Base-by-base conservation (phyloP, 2,888 invertebrate species). In the Toxonevra muliebris region DNA sequence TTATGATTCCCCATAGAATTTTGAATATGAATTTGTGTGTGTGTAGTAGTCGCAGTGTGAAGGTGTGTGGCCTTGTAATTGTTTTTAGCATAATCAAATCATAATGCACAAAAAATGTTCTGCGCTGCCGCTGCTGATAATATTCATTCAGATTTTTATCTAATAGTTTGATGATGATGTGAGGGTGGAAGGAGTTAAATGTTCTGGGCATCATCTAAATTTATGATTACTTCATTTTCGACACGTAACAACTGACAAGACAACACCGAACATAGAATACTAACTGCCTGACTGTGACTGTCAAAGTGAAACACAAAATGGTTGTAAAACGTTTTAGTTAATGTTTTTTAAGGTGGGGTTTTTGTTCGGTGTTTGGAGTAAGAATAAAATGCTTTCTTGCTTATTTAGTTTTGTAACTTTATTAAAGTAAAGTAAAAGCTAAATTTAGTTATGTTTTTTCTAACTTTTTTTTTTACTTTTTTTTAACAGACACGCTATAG, bases 1-100 rank as follows among this genome's bases (percentile, higher is more conserved):
- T 80, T 80, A 80, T 73, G 75, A 73, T 73, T 77, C 81, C 79
- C 79, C 48, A 66, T 70, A 75, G 77, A 70, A 59, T 69, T 67
- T 13, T 20, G 60, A 13, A 15, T 20, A 58, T 41, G 42, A 42
- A 42, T 19, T 40, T 12, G 10, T 15, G 13, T 42, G 4, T 11
- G 10, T 8, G 17, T 4, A 19, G 30, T 55, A 4, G 30, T n/a
- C 30, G 19, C 30, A 30, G 30, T 2, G 30, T 30, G 30, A 30
- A 30, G 45, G 40, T 50, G 61, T 58, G 61, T 40, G 55, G 63
- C 43, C 63, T 41, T 70, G 67, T 72, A 70, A 72, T 72, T 72
- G 72, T 70, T 69, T 70, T 65, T 65, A 61, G 70, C 65, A 74
- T 73, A 76, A 73, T 76, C 74, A 76, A 76, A 73, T 30, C 30